Base-by-base conservation (phyloP, 2,888 invertebrate genomes). In the Drosophila eohydei region DNA sequence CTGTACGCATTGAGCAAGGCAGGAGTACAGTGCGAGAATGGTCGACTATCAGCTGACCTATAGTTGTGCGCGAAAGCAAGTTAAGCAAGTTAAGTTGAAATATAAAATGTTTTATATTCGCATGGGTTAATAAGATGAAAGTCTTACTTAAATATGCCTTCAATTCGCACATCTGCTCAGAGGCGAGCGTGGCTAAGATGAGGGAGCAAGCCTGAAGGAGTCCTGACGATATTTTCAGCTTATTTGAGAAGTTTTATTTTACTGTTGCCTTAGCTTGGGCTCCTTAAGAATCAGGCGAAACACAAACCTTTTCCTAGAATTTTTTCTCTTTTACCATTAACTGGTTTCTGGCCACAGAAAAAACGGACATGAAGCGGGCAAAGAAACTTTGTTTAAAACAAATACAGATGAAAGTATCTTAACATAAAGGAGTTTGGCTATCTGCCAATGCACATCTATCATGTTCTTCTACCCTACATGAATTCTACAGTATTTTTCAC, bases 291-390 rank as follows among this genome's bases (percentile, higher is more conserved):
- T 85, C 71, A 74, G 70, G 75, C 77, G 75, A 81, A 85, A 78
- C 75, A 75, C 74, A 80, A 80, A 77, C 67, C 71, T 72, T 78
- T 87, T 90, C 83, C 74, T 74, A 88, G 90, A 90, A 87, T 71
- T 79, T 46, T 59, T 65, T 54, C 34, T 63, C 16, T 38, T 46
- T 4, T 34, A 48, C 28, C 51, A 59, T 58, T 66, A 56, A 44
- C 51, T 65, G 55, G 21, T 38, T 28, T 57, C 30, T 51, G 58
- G 43, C 34, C 48, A n/a, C n/a, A 38, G 9, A 16, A 11, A 34
- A 43, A 14, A 5, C 21, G 5, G 0, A 21, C 9, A 21, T 32
- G 9, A 21, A 2, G 14, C 30, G 30, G 3, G 14, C 34, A 9
- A 14, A 21, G n/a, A 6, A 0, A 21, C 16, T 30, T 16, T 30